Evolutionary conservation across 1,140 invertebrate genomes (phyloP), one percentile per base, ranked within the genome.

Genomic region (Piezodorus guildinii): DNA sequence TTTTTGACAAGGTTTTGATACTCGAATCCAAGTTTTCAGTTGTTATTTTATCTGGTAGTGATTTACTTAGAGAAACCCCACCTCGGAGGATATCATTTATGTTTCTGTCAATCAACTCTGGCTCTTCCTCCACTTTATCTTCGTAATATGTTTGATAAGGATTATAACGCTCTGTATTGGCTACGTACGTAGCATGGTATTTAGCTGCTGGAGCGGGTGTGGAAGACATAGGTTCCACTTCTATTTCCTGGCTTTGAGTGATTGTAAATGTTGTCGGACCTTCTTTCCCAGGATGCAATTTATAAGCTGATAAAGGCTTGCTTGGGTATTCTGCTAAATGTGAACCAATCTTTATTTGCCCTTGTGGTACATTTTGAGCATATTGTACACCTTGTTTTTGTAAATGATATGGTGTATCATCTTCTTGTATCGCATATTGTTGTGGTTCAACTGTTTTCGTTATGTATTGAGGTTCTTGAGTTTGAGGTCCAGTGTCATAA

Each of bases 1-100:
- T 86, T 69, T 84, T 82, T 12, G 88, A 79, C 17, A 90, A 73
- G 0, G 86, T 88, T 70, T 81, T 82, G 34, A 90, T 86, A 49
- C 86, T 89, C 46, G 83, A 83, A 64, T 86, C 85, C 27, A 90
- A 81, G 69, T 90, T 90, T 63, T 87, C 83, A 43, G 80, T 79
- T 25, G 82, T 88, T 3, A 90, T 76, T 14, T 80, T 83, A 66
- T 88, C 82, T 1, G 87, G 87, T 56, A 90, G 73, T 39, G 82
- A 81, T 73, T 88, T 87, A 64, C 39, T 60, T 15, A 65, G 15
- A 4, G 59, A 62, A 17, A 54, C 44, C 6, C 64, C 64, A 54
- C 61, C 64, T 43, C 61, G 15, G 6, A 65, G 49, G 23, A 65
- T 62, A 19, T 61, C 43, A 30, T 65, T 65, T 15, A 65, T 23